Percentiles rank a stretch among this genome's conserved stretches.
Conservation (phyloP, 2,888 invertebrate species). For the Diarsia dahlii region DNA sequence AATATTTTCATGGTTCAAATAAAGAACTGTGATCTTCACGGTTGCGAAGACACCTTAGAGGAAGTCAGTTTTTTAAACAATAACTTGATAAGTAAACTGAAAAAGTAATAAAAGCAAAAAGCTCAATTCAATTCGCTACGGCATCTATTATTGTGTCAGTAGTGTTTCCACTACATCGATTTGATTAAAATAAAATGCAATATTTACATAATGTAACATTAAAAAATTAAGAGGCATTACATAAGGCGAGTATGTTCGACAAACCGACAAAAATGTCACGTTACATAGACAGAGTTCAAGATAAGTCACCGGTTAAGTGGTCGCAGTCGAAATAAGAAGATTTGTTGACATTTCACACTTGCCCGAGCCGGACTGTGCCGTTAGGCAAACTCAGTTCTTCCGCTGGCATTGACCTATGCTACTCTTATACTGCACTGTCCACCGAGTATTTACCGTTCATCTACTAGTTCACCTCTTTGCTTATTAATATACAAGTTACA, state of each 20-base stretch:
- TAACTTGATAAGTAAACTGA: constrained; percentile 30
- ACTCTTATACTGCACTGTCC: constrained; percentile 58
- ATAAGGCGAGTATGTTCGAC: constrained; percentile 45
- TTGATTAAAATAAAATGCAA: constrained; percentile 50
- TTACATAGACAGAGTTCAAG: constrained; percentile 53
- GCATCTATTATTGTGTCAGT: constrained; percentile 48
- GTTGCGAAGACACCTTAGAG: constrained; percentile 56
- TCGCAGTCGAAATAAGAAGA: constrained; percentile 49
- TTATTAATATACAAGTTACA: constrained; percentile 28
- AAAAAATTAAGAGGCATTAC: constrained; percentile 51
- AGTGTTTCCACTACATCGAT: constrained; percentile 58
- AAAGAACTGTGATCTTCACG: constrained; percentile 68
- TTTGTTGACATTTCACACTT: constrained; percentile 83
- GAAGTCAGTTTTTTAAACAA: constrained; percentile 55
- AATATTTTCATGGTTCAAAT: constrained; percentile 63
- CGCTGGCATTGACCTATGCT: constrained; percentile 85
- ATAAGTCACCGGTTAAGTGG: constrained; percentile 50
- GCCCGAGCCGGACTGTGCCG: constrained; percentile 75
- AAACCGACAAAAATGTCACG: constrained; percentile 56
- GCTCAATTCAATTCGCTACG: constrained; percentile 46
- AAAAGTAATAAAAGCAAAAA: constrained; percentile 45
- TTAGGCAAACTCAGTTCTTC: constrained; percentile 80
- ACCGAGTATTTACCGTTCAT: constrained; percentile 49
- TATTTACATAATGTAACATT: constrained; percentile 65
- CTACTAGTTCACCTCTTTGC: constrained; percentile 26